These are phyloP conservation scores for Ceratina australensis DNA, from an alignment of 1,140 invertebrate species.

Conservation along the genomic window DNA sequence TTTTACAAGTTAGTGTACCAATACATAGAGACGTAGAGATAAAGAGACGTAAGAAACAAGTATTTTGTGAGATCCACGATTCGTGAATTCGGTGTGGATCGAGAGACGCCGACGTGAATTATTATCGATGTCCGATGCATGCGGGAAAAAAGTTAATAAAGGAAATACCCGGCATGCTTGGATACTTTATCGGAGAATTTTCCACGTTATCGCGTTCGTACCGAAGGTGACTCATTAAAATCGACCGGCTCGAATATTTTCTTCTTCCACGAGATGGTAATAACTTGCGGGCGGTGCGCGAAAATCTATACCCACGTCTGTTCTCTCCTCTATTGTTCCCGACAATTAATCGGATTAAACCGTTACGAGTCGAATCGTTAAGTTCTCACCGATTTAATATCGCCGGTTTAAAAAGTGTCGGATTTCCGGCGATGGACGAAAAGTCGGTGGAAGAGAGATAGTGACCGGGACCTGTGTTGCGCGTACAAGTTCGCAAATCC, in stretches of 20 bases:
- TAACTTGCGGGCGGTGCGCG: not conserved
- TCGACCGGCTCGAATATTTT: constrained; percentile 40
- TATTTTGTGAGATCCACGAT: not conserved
- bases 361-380: too few species aligned
- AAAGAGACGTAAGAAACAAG: too few species aligned
- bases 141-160: constrained; percentile 73
- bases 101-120: constrained; percentile 45
- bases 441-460: too few species aligned
- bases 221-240: constrained; percentile 73
- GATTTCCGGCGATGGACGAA: too few species aligned
- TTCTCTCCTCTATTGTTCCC: not conserved
- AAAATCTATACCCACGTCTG: not conserved
- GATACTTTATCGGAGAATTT: constrained; percentile 71
- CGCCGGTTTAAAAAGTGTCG: too few species aligned
- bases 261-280: constrained; percentile 5
- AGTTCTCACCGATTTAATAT: too few species aligned
- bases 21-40: too few species aligned
- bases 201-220: constrained; percentile 49
- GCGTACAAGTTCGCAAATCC: constrained; percentile 10
- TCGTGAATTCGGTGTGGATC: not conserved
- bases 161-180: constrained; percentile 71
- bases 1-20: too few species aligned
- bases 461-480: too few species aligned
- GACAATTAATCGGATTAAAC: too few species aligned
- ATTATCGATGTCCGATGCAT: constrained; percentile 62